Conservation (phyloP, 1,140 invertebrate species). For the Brachionus angularis region DNA sequence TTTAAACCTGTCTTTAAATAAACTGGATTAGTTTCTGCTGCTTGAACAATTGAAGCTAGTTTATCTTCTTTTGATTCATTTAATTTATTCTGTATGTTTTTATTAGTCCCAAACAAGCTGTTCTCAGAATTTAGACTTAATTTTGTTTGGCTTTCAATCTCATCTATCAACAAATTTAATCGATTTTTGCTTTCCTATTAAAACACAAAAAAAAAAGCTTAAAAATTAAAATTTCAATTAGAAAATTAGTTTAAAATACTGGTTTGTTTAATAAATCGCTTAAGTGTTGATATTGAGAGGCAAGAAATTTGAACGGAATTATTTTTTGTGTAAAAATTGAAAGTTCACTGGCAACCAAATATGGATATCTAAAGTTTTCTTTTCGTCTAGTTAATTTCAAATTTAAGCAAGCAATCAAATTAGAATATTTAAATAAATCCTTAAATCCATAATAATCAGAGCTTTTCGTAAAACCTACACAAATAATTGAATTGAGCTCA, state of each 20-base stretch:
- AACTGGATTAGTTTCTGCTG: conserved; percentile 1
- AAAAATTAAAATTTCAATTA: neutral
- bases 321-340: conserved; percentile 33
- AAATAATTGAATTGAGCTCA: conserved; percentile 35
- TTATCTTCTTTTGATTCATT: conserved; percentile 6
- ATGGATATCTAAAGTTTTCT: conserved; percentile 27
- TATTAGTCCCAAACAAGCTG: neutral
- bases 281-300: neutral
- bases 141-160: conserved; percentile 5
- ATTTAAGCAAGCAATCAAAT: conserved; percentile 26
- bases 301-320: neutral
- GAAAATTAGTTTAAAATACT: neutral
- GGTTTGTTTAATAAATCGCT: neutral
- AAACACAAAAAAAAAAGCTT: neutral
- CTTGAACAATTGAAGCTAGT: conserved; percentile 24
- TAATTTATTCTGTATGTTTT: neutral
- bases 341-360: conserved; percentile 6
- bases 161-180: neutral
- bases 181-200: neutral
- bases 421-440: conserved; percentile 18
- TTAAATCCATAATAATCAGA: conserved; percentile 8
- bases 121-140: neutral
- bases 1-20: neutral
- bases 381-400: neutral
- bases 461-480: conserved; percentile 22